Conservation (phyloP, 2,113 vertebrate genomes). For the Hucho hucho region DNA sequence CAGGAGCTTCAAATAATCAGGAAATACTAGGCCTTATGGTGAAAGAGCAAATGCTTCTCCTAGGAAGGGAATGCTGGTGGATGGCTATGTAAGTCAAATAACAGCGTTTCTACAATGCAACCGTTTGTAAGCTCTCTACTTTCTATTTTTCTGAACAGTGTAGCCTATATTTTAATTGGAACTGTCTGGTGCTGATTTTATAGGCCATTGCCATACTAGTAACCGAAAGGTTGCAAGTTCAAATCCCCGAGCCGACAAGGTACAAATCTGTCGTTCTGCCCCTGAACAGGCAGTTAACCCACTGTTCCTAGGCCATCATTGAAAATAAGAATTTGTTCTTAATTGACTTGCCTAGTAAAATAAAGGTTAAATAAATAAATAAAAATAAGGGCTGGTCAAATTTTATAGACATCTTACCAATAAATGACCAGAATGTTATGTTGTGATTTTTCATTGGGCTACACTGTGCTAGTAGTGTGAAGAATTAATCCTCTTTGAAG, state of each 20-base stretch:
- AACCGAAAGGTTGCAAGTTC: too few species aligned
- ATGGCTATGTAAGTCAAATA: background rate
- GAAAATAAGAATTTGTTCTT: too few species aligned
- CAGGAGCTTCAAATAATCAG: background rate
- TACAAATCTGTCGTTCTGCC: too few species aligned
- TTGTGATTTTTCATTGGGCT: slow-evolving; percentile 9
- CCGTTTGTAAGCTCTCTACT: background rate
- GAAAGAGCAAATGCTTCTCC: background rate
- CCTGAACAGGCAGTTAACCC: too few species aligned
- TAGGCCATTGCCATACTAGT: too few species aligned
- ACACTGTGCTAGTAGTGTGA: background rate
- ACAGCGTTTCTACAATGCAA: background rate
- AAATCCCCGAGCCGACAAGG: too few species aligned
- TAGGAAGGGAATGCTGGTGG: background rate
- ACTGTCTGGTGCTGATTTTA: too few species aligned
- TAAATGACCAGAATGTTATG: slow-evolving; percentile 5
- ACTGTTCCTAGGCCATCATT: too few species aligned
- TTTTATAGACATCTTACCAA: slow-evolving; percentile 5
- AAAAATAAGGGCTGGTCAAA: background rate
- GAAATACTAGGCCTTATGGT: too few species aligned
- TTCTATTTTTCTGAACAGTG: background rate
- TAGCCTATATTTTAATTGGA: background rate
- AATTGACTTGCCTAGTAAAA: too few species aligned
- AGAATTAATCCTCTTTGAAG: slow-evolving; percentile 39
- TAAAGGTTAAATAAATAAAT: too few species aligned